Base-by-base conservation (phyloP, 2,888 invertebrate genomes). In the Lomographa bimaculata region DNA sequence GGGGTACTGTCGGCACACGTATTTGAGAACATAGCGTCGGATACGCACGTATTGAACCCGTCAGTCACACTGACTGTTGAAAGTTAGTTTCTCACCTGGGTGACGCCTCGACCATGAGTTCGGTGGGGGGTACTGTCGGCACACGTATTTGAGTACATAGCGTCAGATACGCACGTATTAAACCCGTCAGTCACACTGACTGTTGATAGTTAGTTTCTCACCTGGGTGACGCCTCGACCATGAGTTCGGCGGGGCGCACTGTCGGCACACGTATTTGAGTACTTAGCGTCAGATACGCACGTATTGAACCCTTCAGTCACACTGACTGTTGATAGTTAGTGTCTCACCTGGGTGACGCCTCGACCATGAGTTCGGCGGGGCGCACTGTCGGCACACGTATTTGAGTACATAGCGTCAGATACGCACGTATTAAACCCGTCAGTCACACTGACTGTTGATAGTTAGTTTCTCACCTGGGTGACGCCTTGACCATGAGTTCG, bases 301-400 rank as follows among this genome's bases (percentile, higher is more conserved):
- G 98, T 94, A 82, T 99, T 99, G 90, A 97, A 99, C 11, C 97
- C 97, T n/a, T n/a, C n/a, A n/a, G n/a, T n/a, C n/a, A n/a, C n/a
- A n/a, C n/a, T n/a, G n/a, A n/a, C n/a, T n/a, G n/a, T n/a, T n/a
- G n/a, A n/a, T 5, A 1, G 8, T 9, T 21, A 21, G 2, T 2
- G 2, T 14, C 38, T 28, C 7, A 89, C 89, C 89, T 89, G 38
- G 99, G 98, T 62, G 98, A 98, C 35, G 99, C 99, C 85, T 99
- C 99, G 30, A 99, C 98, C 94, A 98, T 97, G 64, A 99, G 92
- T 77, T 99, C 98, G 91, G 98, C 98, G 50, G 98, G 97, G 69
- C 97, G 96, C 73, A 99, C 97, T 41, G 94, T 93, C 60, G 99
- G 99, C 84, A 99, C 96, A 75, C 96, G 92, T 67, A 98, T 92